Conservation (phyloP, 2,113 vertebrate species). For the Salvator merianae region DNA sequence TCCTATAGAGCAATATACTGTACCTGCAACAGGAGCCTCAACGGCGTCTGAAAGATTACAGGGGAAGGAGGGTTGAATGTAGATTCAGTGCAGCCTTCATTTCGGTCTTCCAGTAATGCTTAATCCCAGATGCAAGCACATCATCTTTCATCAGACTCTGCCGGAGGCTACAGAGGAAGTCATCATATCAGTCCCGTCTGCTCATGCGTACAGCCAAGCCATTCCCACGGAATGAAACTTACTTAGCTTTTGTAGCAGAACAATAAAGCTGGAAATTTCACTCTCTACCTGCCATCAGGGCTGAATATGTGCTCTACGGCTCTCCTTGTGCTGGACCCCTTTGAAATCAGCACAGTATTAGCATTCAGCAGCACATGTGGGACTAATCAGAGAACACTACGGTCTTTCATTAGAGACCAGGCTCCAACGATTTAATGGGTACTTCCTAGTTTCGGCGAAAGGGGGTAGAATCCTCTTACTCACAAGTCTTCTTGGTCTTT, state of each 20-base stretch:
- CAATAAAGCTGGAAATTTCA: not conserved
- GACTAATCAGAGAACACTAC: not conserved
- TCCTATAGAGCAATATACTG: constrained; percentile 18
- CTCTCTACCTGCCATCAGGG: not conserved
- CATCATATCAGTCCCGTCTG: not conserved
- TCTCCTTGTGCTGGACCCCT: not conserved
- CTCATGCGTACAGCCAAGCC: not conserved
- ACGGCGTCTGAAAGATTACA: not conserved
- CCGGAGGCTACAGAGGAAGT: not conserved
- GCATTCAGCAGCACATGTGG: rapidly evolving
- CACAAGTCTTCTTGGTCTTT: not conserved
- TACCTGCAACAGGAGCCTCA: constrained; percentile 49
- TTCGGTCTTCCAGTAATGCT: not conserved
- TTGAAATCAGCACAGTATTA: not conserved
- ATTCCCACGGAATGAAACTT: not conserved
- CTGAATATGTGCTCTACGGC: rapidly evolving
- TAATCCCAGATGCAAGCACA: not conserved
- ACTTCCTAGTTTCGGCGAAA: not conserved
- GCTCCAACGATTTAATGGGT: constrained; percentile 7
- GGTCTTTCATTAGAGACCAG: not conserved
- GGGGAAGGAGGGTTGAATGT: not conserved
- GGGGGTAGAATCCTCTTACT: not conserved
- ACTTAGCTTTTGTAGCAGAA: rapidly evolving
- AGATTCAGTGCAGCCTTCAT: not conserved
- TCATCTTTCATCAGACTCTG: not conserved